Base-by-base conservation (phyloP, 1,140 invertebrate species). In the Drosophila sucinea region DNA sequence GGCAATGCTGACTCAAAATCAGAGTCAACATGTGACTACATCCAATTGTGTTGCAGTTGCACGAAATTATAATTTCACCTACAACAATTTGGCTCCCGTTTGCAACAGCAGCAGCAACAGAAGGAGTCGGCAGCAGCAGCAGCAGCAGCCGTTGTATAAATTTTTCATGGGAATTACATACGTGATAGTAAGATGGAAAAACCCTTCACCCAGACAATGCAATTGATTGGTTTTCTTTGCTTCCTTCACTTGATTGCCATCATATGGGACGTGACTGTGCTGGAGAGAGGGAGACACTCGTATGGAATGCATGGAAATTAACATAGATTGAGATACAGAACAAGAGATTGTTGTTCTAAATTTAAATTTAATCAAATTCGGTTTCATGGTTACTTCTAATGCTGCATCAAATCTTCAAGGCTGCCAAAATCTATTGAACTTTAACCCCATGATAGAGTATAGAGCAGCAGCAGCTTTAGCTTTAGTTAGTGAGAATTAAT, bases 121-220 rank as follows among this genome's bases (percentile, higher is more conserved):
- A 51, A 61, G 72, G 41, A 33, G 30, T 66, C 33, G 6, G 25
- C 35, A 11, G 44, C 60, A 7, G 51, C 35, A 11, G 44, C 60
- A 7, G 51, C 32, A 25, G 11, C 35, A 30, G 54, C 7, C 41
- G 55, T 32, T 41, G 44, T 41, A n/a, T 10, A 72, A 83, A 82
- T 83, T 90, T 75, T 90, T 90, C 86, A 90, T 90, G 86, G 86
- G 86, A 90, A 90, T 90, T 78, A 86, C 86, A 90, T 90, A 90
- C 86, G 86, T 90, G 86, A 87, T 89, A 81, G 84, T 89, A 73
- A 67, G 70, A 60, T 64, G n/a, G 11, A 44, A 63, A 67, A 61
- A 35, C 76, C 67, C 77, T 68, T 29, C 44, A 40, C 56, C 11
- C 44, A n/a, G 44, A 51, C 41, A 60, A 38, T 11, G 77, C 66